Base-by-base conservation (phyloP, 2,113 vertebrate species). In the Pollimyrus isidori region DNA sequence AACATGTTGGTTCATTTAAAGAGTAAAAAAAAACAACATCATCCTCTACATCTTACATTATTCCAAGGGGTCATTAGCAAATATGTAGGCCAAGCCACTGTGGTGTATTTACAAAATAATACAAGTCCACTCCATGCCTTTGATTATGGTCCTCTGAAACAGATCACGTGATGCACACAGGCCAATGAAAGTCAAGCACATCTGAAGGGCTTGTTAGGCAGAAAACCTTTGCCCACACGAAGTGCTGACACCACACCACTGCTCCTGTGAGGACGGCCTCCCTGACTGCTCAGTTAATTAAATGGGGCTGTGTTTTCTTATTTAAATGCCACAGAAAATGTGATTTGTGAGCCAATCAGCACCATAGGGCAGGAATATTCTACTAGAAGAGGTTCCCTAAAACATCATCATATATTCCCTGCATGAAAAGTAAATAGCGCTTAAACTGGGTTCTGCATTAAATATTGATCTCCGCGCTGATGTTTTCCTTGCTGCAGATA, bases 381-480 rank as follows among this genome's bases (percentile, higher is more conserved):
- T 50, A 86, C 83, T 48, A 86, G 46, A 86, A 21, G 83, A 50
- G 9, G 83, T 49, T 85, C 83, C 26, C 23, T 30, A 49, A 48
- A 86, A 26, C 48, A 69, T 80, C 17, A 39, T 80, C 73, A 80
- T 80, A 42, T 50, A 86, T 86, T 86, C 83, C 46, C 48, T 26
- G 50, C 83, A 86, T 86, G 46, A 50, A 26, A 50, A 84, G 82
- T 84, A 84, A 7, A 84, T 48, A 46, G 82, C 48, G 82, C 82
- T 84, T 48, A 84, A 84, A 84, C 46, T 84, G 82, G 82, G 82
- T 48, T 84, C 48, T 50, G 83, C 83, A 86, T 86, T 86, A 86
- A 86, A 86, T 86, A 86, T 86, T 86, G 83, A 86, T 86, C 83
- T 86, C 48, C 2, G 21, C n/a, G 2, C 23, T 10, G 83, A 85